Conservation (phyloP, 2,797 vertebrate species). For the Smutsia temminckii region DNA sequence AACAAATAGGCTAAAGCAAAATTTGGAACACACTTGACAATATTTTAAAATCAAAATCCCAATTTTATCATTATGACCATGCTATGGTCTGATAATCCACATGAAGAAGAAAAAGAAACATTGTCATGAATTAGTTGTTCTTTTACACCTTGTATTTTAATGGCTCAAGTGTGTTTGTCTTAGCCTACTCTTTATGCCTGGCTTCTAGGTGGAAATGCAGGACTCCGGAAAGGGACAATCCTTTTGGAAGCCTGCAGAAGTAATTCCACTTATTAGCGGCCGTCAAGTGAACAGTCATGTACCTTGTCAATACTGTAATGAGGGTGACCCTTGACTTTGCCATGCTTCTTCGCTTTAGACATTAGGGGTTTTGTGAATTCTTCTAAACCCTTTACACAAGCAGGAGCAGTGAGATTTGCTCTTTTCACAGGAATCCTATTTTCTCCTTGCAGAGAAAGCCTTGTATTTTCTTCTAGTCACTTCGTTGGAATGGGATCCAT, state of each 20-base stretch:
- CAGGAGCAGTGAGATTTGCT: neutral
- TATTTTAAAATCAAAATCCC: neutral
- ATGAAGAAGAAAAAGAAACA: neutral
- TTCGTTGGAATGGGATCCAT: slow-evolving; percentile 43
- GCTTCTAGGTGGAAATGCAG: neutral
- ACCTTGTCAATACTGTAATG: neutral
- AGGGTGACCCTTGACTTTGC: neutral
- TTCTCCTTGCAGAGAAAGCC: slow-evolving; percentile 36
- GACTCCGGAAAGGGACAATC: neutral
- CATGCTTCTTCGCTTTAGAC: neutral
- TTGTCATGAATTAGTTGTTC: neutral
- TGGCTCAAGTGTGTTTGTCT: neutral
- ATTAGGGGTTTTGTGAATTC: neutral
- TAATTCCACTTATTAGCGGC: neutral
- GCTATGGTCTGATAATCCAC: neutral
- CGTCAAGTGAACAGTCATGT: neutral
- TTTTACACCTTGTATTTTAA: neutral
- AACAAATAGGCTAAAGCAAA: neutral
- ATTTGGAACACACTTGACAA: neutral
- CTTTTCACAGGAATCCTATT: slow-evolving; percentile 26
- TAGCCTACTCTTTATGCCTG: neutral
- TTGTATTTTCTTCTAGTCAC: slow-evolving; percentile 32
- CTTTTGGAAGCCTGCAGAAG: neutral
- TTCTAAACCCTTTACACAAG: neutral
- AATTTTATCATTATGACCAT: neutral